Evolutionary conservation across 2,113 vertebrate species (phyloP), one percentile per base, ranked within the genome.

Genomic region (Balaenoptera acutorostrata): DNA sequence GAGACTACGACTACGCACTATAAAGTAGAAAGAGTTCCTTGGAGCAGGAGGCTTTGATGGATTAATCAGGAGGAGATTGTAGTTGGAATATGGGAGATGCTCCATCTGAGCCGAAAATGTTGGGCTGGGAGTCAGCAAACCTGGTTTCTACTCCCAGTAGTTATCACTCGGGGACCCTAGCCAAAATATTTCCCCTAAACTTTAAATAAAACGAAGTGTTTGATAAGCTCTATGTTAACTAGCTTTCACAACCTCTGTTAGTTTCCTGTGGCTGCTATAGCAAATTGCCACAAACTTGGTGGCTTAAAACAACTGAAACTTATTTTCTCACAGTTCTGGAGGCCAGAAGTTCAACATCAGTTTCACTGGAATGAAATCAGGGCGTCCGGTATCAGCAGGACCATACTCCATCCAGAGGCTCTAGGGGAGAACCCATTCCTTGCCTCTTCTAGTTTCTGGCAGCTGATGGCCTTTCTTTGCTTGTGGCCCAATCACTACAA

Each of bases 141-240:
- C 2, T n/a, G 39, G 5, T 57, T 57, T 44, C 55, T 80, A 15
- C 10, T 82, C 2, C 2, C 1, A 27, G 9, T 1, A 41, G 18
- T 90, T 89, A 31, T 15, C 20, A 78, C 15, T 14, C 41, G 88
- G 8, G 52, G 15, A 27, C 1, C 6, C 6, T 81, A 46, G 7
- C 21, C 27, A 23, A 89, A 81, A 71, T 63, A 27, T 55, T 81
- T 72, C n/a, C 17, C 18, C 13, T 46, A 59, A 74, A 66, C 8
- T 59, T 33, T 41, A 90, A 84, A 64, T 31, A 74, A 3, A 66
- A 57, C 49, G 20, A 63, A 69, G 5, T 59, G 17, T 84, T 83
- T 88, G 12, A 29, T 92, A 41, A 64, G 14, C 85, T 95, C 46
- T 81, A 2, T 49, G 8, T 90, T 96, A 83, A 20, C 36, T 82